A percentile compares a stretch with the other conserved stretches of the same genome.
phyloP scores from a whole-genome alignment of 2,888 invertebrate genomes.

The Tuta absoluta region DNA sequence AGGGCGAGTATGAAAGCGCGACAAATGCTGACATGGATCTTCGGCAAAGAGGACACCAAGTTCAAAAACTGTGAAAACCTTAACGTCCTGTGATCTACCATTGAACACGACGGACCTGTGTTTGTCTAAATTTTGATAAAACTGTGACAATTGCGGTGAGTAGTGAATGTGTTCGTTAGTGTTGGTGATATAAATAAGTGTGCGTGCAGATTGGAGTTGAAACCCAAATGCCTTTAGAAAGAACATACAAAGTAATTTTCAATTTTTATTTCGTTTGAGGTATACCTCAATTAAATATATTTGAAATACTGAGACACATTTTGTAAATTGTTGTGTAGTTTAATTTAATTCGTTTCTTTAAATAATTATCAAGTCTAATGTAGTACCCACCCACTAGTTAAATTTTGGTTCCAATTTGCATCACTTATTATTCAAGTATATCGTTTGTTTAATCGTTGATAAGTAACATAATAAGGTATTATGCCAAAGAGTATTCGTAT shows the following conservation, averaged over 20 bases:
- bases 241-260: neutral
- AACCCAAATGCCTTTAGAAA: neutral
- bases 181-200: slow-evolving; percentile 16
- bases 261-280: no score
- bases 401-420: neutral
- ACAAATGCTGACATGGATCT: slow-evolving; percentile 95
- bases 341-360: no score
- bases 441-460: slow-evolving; percentile 22
- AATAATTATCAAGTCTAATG: neutral
- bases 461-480: slow-evolving; percentile 10
- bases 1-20: slow-evolving; percentile 94
- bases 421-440: neutral
- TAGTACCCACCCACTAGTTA: neutral
- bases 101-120: slow-evolving; percentile 73
- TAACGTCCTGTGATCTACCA: slow-evolving; percentile 86
- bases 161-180: slow-evolving; percentile 25
- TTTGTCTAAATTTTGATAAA: slow-evolving; percentile 55
- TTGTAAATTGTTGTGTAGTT: no score
- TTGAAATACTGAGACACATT: no score
- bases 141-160: neutral
- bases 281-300: no score
- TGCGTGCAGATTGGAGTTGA: slow-evolving; percentile 1
- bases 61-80: slow-evolving; percentile 96
- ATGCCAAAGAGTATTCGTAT: slow-evolving; percentile 28
- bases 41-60: slow-evolving; percentile 94